Percentiles rank a stretch among this genome's conserved stretches.
These are phyloP conservation scores for Bolinopsis microptera DNA, from an alignment of 37 sponge, comb jelly and placozoan genomes.

Conservation along the genomic window DNA sequence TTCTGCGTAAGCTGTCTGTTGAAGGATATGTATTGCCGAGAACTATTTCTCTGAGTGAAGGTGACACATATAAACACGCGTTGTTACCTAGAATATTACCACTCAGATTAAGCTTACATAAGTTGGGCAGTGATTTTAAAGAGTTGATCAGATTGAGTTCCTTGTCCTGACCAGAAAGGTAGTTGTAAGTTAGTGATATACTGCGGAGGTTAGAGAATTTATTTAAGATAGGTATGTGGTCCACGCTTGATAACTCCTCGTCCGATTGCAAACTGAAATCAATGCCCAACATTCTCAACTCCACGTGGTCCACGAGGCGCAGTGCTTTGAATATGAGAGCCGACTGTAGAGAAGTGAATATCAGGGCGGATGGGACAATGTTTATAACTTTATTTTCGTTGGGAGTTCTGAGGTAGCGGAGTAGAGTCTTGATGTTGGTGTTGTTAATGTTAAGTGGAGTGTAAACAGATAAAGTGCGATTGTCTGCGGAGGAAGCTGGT, in stretches of 20 bases:
- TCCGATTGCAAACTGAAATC: conserved; percentile 43
- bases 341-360: conserved; percentile 51
- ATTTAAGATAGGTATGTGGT: not conserved
- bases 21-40: conserved; percentile 38
- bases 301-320: not conserved
- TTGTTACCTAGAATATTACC: not conserved
- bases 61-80: not conserved
- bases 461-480: not conserved
- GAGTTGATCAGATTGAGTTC: not conserved
- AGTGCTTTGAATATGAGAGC: conserved; percentile 47
- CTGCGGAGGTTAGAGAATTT: not conserved
- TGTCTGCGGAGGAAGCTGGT: not conserved
- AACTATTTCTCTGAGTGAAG: not conserved
- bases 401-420: not conserved
- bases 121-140: not conserved
- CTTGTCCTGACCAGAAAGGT: conserved; percentile 14
- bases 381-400: not conserved
- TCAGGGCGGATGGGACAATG: conserved; percentile 37
- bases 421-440: conserved; percentile 15
- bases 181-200: conserved; percentile 39
- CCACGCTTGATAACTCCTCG: not conserved
- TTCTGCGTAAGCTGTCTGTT: not conserved
- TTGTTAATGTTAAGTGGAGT: conserved; percentile 45
- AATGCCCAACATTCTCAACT: conserved; percentile 26
- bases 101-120: not conserved